These are phyloP conservation scores for Oryctolagus cuniculus DNA, from an alignment of 2,113 vertebrate species.

Conservation along the genomic window mOryCun1.1 NC_091442.1:4034501-4035000, in stretches of 20 bases:
- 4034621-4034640: too few species aligned
- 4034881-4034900: not conserved
- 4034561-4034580: too few species aligned
- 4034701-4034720: not conserved
- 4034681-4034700: too few species aligned
- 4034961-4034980: not conserved
- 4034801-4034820: fast-evolving
- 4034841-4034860: not conserved
- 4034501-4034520: too few species aligned
- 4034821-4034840: not conserved
- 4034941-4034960: not conserved
- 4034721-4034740: not conserved
- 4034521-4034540: too few species aligned
- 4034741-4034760: not conserved
- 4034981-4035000: too few species aligned
- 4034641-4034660: too few species aligned
- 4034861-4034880: not conserved
- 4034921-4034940: not conserved
- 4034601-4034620: too few species aligned
- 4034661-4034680: too few species aligned
- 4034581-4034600: too few species aligned
- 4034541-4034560: too few species aligned
- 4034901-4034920: fast-evolving
- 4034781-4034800: not conserved
- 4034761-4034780: not conserved